Evolutionary conservation across 1,140 invertebrate species (phyloP), one percentile per base, ranked within the genome.

Genomic region (Doryteuthis pealeii): DNA sequence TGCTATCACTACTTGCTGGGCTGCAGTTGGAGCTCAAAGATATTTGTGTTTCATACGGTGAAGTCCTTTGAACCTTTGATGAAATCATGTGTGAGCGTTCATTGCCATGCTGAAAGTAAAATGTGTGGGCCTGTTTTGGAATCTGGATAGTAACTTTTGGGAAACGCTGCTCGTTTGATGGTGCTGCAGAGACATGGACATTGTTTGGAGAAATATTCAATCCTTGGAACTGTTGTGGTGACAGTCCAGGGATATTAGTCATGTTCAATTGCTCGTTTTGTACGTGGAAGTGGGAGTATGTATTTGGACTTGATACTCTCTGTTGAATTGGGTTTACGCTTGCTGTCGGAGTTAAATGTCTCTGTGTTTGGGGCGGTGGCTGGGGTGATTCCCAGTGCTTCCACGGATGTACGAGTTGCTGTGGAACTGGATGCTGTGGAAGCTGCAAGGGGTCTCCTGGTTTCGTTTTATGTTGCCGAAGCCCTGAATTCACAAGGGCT

Each of bases 121-220:
- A 68, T 0, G 74, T 69, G 49, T 14, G 31, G 15, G 26, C 54
- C 15, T 18, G 28, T n/a, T 28, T 35, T 35, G 68, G 10, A 14
- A 45, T 31, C 6, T 73, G 32, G 28, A 78, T 78, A 35, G 77
- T 78, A 30, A 78, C 72, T 26, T 76, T 73, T 18, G 66, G 30
- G 28, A 30, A 68, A 18, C 28, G 28, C 14, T 18, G 26, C 26
- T 58, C 54, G 54, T 58, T 31, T 4, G 58, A 26, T 31, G 30
- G 15, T 5, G 15, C n/a, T 6, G 66, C 5, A 2, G 66, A 68
- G 15, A 68, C n/a, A 26, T 30, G 66, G 15, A 68, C 30, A 31
- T 68, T 68, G 66, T 33, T 68, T 33, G 28, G 66, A 18, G 66
- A 68, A 68, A 68, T 30, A 68, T 68, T 68, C 4, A 68, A 18